A percentile compares a stretch with the other conserved stretches of the same genome.
Conservation (phyloP, 2,113 vertebrate genomes). For the Arothron firmamentum region DNA sequence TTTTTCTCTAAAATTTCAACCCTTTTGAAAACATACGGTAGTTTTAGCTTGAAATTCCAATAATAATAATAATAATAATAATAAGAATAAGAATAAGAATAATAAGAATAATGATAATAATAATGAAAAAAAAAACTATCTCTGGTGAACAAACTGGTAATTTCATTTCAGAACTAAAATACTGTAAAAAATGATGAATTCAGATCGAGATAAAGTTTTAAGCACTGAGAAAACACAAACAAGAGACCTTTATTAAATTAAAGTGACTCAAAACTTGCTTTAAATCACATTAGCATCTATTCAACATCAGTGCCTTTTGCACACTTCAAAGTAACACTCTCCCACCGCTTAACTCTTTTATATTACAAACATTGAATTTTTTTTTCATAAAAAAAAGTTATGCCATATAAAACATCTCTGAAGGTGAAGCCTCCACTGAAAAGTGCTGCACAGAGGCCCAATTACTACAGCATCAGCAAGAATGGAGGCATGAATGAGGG, state of each 20-base stretch:
- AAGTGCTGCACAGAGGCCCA: constrained; percentile 52
- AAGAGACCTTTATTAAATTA: constrained; percentile 37
- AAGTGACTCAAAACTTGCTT: constrained; percentile 46
- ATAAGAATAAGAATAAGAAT: constrained; percentile 12
- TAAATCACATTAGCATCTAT: constrained; percentile 58
- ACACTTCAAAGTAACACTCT: constrained; percentile 54
- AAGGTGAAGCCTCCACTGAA: constrained; percentile 46
- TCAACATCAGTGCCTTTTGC: constrained; percentile 34
- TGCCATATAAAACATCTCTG: constrained; percentile 71
- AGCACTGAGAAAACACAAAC: constrained; percentile 32
- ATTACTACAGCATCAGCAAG: constrained; percentile 54
- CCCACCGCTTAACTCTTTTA: constrained; percentile 41
- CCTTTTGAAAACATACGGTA: constrained; percentile 32
- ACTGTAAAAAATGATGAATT: constrained; percentile 47
- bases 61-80: constrained; percentile 22
- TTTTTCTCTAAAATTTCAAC: constrained; percentile 38
- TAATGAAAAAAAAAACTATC: constrained; percentile 30
- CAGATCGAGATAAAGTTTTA: neutral
- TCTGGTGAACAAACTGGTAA: constrained; percentile 47
- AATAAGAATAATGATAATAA: constrained; percentile 11
- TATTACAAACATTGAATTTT: constrained; percentile 66
- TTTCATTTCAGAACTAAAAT: constrained; percentile 52
- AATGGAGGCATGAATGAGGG: constrained; percentile 41
- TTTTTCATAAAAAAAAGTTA: constrained; percentile 65
- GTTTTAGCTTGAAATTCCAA: constrained; percentile 44